Evolutionary conservation across 2,797 vertebrate species (phyloP), one percentile per base, ranked within the genome.

Genomic region (Brachymystax lenok): DNA sequence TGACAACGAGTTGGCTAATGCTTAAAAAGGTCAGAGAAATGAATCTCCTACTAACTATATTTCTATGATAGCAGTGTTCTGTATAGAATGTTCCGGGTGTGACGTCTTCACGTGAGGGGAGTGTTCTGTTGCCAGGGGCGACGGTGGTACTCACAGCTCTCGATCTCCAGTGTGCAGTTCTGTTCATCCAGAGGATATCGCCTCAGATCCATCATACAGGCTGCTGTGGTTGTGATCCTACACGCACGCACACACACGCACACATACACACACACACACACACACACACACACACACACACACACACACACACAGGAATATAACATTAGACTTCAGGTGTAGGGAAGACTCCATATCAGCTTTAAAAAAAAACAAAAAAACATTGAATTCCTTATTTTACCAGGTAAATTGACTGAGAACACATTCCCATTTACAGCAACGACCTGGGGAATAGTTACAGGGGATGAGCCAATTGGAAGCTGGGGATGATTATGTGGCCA

Each of bases 131-230:
- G 85, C 87, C 85, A 87, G 84, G 86, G 87, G 86, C 85, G 70
- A 85, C 79, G 10, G 82, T 91, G 14, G 82, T 91, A 97, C 97
- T 98, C 94, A 98, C 97, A 98, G 94, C 97, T 98, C 90, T 98
- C 97, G 78, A 98, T 98, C 94, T 98, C 97, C 93, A 98, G 90
- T 0, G 97, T 98, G 93, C 97, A 98, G 93, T 98, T 98, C 83
- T 98, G 97, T 87, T 98, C 97, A 79, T 98, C 97, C 83, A 98
- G 90, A 5, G 97, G 97, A 80, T 98, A 99, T 79, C 97, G 93
- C 79, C 97, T 92, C 77, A 99, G 94, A 91, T 99, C 97, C 97
- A 99, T 99, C 97, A 99, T 99, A 80, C 97, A 99, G 81, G 97
- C 97, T 84, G 97, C 97, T 8, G 97, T 99, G 74, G 97, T 98